Evolutionary conservation across 2,888 invertebrate species (phyloP).

Genomic region (Dioctria rufipes): DNA sequence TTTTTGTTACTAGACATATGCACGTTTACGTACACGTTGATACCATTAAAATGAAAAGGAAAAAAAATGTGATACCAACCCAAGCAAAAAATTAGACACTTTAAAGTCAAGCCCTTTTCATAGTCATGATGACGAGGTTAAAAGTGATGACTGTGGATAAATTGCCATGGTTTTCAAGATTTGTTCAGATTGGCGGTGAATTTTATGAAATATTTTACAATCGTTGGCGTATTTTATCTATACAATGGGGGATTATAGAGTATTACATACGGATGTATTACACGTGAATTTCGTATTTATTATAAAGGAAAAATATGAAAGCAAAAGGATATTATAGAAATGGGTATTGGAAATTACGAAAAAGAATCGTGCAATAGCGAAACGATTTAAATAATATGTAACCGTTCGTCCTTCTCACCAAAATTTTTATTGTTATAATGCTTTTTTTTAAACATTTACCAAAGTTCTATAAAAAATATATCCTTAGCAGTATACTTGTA

Average conservation of each 20-base stretch:
- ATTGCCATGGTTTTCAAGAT: background rate
- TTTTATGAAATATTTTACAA: background rate
- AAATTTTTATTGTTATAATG: too few relatives aligned
- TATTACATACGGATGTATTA: too few relatives aligned
- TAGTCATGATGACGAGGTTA: background rate
- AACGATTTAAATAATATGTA: too few relatives aligned
- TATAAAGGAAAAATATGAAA: too few relatives aligned
- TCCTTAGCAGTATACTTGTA: too few relatives aligned
- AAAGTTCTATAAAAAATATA: too few relatives aligned
- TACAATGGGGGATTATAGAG: background rate
- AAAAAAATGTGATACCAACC: slow-evolving; percentile 29
- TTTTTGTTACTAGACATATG: background rate
- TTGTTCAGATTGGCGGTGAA: background rate
- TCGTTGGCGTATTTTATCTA: background rate
- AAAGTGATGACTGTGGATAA: slow-evolving; percentile 1
- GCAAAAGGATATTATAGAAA: too few relatives aligned
- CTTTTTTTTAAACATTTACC: too few relatives aligned
- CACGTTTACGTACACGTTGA: background rate
- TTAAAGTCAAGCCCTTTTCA: slow-evolving; percentile 13
- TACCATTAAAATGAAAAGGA: background rate
- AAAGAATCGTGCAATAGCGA: too few relatives aligned
- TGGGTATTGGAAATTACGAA: too few relatives aligned
- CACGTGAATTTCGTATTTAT: too few relatives aligned
- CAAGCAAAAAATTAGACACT: slow-evolving; percentile 16
- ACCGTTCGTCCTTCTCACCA: too few relatives aligned